phyloP scores from a whole-genome alignment of 1,140 invertebrate species.

The Drosophila neocordata region DNA sequence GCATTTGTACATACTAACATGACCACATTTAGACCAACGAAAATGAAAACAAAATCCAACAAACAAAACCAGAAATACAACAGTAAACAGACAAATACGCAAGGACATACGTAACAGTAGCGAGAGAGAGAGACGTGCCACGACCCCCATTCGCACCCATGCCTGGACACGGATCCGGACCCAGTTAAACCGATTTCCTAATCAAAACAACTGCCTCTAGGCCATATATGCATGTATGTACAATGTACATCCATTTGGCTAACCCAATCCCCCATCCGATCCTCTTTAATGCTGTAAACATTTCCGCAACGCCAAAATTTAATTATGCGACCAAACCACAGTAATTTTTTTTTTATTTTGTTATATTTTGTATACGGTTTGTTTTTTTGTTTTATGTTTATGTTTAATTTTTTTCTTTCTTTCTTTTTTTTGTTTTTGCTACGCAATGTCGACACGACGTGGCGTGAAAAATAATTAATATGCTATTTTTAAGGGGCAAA shows the following conservation, averaged over 20 bases:
- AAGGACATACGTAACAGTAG: background rate
- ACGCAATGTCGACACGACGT: conserved; percentile 25
- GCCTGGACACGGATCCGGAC: conserved; percentile 21
- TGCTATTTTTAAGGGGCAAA: conserved; percentile 56
- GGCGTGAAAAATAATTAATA: conserved; percentile 61
- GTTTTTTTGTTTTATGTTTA: conserved; percentile 7
- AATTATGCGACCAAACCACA: conserved; percentile 54
- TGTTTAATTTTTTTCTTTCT: background rate
- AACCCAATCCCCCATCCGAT: background rate
- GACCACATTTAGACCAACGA: conserved; percentile 15
- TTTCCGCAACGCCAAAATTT: conserved; percentile 49
- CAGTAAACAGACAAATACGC: conserved; percentile 33
- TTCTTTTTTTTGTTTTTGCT: background rate
- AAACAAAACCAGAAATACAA: conserved; percentile 44
- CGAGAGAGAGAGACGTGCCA: too few relatives aligned
- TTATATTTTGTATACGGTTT: background rate
- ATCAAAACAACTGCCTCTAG: conserved; percentile 61
- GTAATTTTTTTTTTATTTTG: conserved; percentile 17
- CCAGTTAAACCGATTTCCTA: conserved; percentile 77
- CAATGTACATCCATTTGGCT: conserved; percentile 15
- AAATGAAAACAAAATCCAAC: conserved; percentile 16
- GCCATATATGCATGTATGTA: conserved; percentile 26
- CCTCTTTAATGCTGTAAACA: conserved; percentile 1
- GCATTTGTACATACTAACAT: background rate
- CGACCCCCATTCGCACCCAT: too few relatives aligned